A percentile compares a stretch with the other conserved stretches of the same genome.
These are phyloP conservation scores for Drosophila sp. DNA, from an alignment of 1,140 invertebrate genomes.

Conservation along the genomic window DNA sequence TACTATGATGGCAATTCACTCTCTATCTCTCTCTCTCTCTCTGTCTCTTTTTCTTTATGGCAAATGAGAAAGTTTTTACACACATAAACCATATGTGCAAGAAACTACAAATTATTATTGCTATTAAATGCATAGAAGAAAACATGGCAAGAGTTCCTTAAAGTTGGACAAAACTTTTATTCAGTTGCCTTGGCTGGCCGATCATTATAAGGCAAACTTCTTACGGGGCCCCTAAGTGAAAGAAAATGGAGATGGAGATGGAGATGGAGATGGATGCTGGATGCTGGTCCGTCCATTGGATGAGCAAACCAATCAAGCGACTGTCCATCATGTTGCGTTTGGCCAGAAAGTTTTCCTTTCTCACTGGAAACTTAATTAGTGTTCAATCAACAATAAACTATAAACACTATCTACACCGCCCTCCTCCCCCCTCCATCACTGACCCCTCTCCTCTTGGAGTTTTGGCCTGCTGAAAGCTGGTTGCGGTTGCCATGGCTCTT, in stretches of 20 bases:
- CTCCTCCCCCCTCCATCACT: too few relatives aligned
- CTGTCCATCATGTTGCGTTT: slow-evolving; percentile 62
- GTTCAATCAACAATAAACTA: slow-evolving; percentile 82
- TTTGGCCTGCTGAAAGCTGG: slow-evolving; percentile 69
- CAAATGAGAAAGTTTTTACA: slow-evolving; percentile 71
- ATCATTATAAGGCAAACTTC: slow-evolving; percentile 69
- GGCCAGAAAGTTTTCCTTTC: slow-evolving; percentile 62
- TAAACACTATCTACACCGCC: slow-evolving; percentile 57
- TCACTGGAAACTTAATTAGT: slow-evolving; percentile 79
- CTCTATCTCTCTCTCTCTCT: neutral
- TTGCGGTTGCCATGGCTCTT: slow-evolving; percentile 75
- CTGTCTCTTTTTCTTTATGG: neutral
- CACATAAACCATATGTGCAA: slow-evolving; percentile 27
- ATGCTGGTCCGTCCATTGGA: slow-evolving; percentile 10
- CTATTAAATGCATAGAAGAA: slow-evolving; percentile 78
- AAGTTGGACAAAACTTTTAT: slow-evolving; percentile 61
- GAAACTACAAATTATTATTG: slow-evolving; percentile 77
- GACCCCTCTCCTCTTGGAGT: slow-evolving; percentile 5
- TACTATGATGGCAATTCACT: neutral
- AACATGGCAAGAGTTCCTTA: slow-evolving; percentile 33
- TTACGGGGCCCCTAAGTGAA: slow-evolving; percentile 33
- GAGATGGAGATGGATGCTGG: neutral
- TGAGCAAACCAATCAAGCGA: slow-evolving; percentile 68
- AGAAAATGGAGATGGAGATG: neutral
- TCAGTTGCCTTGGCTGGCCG: slow-evolving; percentile 49